Evolutionary conservation across 2,888 invertebrate genomes (phyloP), one percentile per base, ranked within the genome.

Genomic region (Thereva unica): DNA sequence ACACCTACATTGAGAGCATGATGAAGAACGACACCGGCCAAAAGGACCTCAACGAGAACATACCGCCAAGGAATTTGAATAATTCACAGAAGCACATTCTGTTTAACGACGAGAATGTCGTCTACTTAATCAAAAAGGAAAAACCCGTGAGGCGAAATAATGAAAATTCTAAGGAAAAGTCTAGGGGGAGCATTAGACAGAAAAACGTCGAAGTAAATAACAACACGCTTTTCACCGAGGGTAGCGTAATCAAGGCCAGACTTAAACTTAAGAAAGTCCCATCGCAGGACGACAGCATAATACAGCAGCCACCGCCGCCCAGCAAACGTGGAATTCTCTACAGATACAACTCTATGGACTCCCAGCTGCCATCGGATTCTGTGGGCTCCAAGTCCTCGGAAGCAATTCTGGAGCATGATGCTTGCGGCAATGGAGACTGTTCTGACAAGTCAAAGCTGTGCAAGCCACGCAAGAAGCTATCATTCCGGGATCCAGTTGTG

Each of bases 401-500:
- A 4, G 77, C 77, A 7, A 74, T 79, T 61, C 78, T 76, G 67
- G 75, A 76, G 63, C 78, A 77, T 59, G 77, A 78, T 68, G 72
- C 77, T 6, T 73, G 76, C 68, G 73, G 78, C 49, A 59, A 45
- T n/a, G 64, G 23, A 38, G 9, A 38, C 40, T 37, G 38, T 12
- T 23, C 37, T 10, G 54, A 64, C 47, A 53, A 64, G 44, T 44
- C 53, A 10, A 44, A 54, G 38, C 5, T 44, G 37, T 77, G 77
- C 59, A 80, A 88, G 73, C 92, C 92, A 0, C 84, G 92, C 64
- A 94, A 94, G 78, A 94, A 93, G 78, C 82, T 94, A 8, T 93
- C 93, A 6, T 94, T 94, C 80, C 87, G 92, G 68, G 93, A 93
- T 75, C 93, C 93, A 3, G 75, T 80, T 49, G 78, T 78, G 59